These are phyloP conservation scores for Xenops minutus DNA, from an alignment of 2,797 vertebrate genomes.

Conservation along the genomic window DNA sequence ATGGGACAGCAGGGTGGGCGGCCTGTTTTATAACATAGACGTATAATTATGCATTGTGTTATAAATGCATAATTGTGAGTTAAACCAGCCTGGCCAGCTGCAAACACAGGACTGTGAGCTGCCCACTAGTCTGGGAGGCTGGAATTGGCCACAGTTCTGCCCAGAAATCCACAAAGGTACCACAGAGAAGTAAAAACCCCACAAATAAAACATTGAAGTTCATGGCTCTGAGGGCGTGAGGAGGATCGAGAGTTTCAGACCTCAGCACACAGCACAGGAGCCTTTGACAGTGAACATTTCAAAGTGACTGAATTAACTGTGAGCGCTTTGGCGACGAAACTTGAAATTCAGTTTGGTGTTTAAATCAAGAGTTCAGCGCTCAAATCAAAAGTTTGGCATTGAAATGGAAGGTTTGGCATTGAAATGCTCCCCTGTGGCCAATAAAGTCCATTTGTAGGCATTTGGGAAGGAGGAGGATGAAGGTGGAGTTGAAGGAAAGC, in stretches of 20 bases:
- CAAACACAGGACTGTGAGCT: background rate
- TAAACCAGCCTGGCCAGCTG: background rate
- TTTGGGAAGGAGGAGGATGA: background rate
- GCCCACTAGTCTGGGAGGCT: background rate
- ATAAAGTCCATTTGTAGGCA: background rate
- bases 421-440: fast-evolving
- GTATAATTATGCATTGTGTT: no score
- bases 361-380: background rate
- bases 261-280: background rate
- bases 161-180: background rate
- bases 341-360: background rate
- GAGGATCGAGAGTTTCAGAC: background rate
- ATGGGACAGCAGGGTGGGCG: background rate
- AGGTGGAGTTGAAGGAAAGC: background rate
- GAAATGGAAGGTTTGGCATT: background rate
- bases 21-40: no score
- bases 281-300: background rate
- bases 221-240: background rate
- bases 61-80: background rate
- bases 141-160: no score
- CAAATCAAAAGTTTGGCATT: background rate
- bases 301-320: background rate
- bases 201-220: background rate
- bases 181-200: background rate
- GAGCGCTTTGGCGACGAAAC: background rate